Base-by-base conservation (phyloP, 2,888 invertebrate species). In the Drosophila neutralis region DNA sequence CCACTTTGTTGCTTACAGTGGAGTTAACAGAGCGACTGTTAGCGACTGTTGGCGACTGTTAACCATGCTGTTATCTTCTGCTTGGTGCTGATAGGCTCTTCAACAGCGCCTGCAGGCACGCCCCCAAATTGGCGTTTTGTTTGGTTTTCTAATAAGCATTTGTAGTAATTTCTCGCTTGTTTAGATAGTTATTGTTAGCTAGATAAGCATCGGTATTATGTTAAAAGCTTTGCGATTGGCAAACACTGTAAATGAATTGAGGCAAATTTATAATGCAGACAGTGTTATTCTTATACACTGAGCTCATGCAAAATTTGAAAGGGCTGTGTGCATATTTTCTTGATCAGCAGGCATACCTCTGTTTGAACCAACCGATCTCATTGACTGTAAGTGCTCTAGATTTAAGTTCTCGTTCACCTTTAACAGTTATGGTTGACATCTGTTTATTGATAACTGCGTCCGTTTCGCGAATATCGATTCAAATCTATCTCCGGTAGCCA, bases 101-200 rank as follows among this genome's bases (percentile, higher is more conserved):
- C 29, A 10, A 21, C 35, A n/a, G 21, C 36, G 7, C 15, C 27
- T 8, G 29, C 27, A 49, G 67, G 21, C 74, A 70, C 85, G 82
- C 80, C 80, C 69, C 27, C 54, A 18, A 8, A 35, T 45, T 38
- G 8, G 0, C 27, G 7, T 10, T 56, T 40, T 57, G 15, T 10
- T 13, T 64, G n/a, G 5, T 40, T 21, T 51, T 5, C 45, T 31
- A 38, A 11, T 21, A 60, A n/a, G 1, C n/a, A 13, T 11, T 40
- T 53, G 2, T n/a, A 13, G 21, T 24, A 18, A 35, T 29, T 36
- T 18, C n/a, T n/a, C 15, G 31, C 8, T 49, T n/a, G 13, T 36
- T 29, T 29, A 11, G 10, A 36, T n/a, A 13, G 21, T 49, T 49
- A 13, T 4, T 31, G 48, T 15, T n/a, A 35, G 35, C 15, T 27